Evolutionary conservation across 2,888 invertebrate species (phyloP), one percentile per base, ranked within the genome.

Genomic region (Venustoraphidia nigricollis): DNA sequence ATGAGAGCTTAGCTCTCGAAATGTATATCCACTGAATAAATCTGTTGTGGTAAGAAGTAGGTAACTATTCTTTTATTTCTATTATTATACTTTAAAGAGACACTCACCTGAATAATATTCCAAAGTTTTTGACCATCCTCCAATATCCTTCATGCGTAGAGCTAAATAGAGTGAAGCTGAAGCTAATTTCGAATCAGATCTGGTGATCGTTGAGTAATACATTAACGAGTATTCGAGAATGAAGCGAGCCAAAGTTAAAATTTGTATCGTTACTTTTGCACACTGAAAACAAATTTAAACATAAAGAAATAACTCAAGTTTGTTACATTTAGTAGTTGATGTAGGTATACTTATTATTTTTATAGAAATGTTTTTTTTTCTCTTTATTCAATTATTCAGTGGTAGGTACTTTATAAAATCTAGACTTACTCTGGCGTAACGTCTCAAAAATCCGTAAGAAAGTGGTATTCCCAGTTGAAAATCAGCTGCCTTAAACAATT

Each of bases 401-500:
- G 27, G 27, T 13, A n/a, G n/a, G n/a, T n/a, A n/a, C n/a, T n/a
- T n/a, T n/a, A n/a, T n/a, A n/a, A n/a, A n/a, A n/a, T n/a, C n/a
- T n/a, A n/a, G n/a, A 67, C 78, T 73, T 64, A 91, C 91, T 72
- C 95, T 80, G 51, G 95, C 93, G 64, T 90, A 97, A 69, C 98
- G 79, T 53, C 98, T 75, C 44, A 98, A 76, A 72, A 96, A 98
- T 62, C 95, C 77, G 69, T 98, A 98, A 8, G 96, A 96, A 17
- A 98, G 73, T n/a, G 98, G 97, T 57, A 92, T 80, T 50, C 96
- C 94, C 54, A 98, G 76, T 67, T 97, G 89, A 67, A 85, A 98
- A 60, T 85, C 81, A 49, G 95, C 74, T 8, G 81, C 75, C 61
- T 81, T 82, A 45, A 98, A 72, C 48, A 98, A 75, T 60, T 77